A percentile compares a stretch with the other conserved stretches of the same genome.
phyloP scores from a whole-genome alignment of 1,140 invertebrate species.

The Reticulitermes speratus region DNA sequence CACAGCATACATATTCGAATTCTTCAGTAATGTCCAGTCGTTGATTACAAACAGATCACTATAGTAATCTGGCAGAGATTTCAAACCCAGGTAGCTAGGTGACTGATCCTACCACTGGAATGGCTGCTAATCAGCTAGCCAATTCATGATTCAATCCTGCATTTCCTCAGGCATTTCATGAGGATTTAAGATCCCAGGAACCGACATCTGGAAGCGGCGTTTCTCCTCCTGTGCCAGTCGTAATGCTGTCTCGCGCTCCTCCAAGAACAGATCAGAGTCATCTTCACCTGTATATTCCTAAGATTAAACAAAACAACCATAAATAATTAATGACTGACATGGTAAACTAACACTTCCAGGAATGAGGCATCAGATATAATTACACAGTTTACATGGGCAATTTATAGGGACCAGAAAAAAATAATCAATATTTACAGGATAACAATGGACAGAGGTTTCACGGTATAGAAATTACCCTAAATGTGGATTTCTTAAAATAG shows the following conservation, averaged over 20 bases:
- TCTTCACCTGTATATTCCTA: slow-evolving; percentile 98
- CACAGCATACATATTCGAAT: not conserved
- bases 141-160: slow-evolving; percentile 71
- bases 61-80: not conserved
- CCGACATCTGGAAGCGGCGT: slow-evolving; percentile 84
- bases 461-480: too few relatives aligned
- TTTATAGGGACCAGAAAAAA: too few relatives aligned
- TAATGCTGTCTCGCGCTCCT: slow-evolving; percentile 89
- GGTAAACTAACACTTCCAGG: not conserved
- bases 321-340: not conserved
- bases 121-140: not conserved
- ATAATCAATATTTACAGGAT: too few relatives aligned
- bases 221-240: slow-evolving; percentile 91
- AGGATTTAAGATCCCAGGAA: slow-evolving; percentile 96
- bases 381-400: not conserved
- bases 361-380: not conserved
- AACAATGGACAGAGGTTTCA: too few relatives aligned
- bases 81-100: not conserved
- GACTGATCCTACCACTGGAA: slow-evolving; percentile 10
- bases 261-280: slow-evolving; percentile 94
- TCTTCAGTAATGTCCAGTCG: slow-evolving; percentile 4
- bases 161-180: slow-evolving; percentile 97
- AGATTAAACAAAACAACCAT: slow-evolving; percentile 33
- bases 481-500: too few relatives aligned
- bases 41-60: not conserved